Evolutionary conservation across 2,797 vertebrate species (phyloP).

Genomic region (Arctocebus calabarensis): DNA sequence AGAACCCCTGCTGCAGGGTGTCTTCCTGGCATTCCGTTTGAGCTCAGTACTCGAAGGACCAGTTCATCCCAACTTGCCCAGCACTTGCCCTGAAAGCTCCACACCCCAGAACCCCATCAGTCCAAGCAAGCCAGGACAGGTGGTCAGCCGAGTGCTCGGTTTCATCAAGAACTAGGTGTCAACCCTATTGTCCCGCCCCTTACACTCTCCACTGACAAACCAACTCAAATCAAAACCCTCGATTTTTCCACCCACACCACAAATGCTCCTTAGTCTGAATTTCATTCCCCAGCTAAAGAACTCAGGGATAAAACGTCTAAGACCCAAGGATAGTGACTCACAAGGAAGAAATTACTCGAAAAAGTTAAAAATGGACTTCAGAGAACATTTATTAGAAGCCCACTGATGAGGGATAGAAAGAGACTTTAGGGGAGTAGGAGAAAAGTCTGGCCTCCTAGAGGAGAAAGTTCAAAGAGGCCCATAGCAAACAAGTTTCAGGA

Average conservation of each 20-base stretch:
- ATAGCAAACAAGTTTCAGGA: too few species aligned
- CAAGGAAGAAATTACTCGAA: slow-evolving; percentile 22
- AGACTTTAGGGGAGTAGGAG: too few species aligned
- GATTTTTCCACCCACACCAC: background rate
- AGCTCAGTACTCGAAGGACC: background rate
- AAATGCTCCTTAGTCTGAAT: slow-evolving; percentile 1
- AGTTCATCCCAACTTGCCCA: background rate
- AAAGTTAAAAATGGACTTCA: slow-evolving; percentile 56
- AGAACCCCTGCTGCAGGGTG: background rate
- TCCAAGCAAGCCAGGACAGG: background rate
- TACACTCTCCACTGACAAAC: background rate
- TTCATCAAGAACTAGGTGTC: slow-evolving; percentile 15
- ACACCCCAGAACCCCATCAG: background rate
- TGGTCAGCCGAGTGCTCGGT: background rate
- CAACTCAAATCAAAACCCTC: slow-evolving; percentile 54
- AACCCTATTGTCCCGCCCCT: background rate
- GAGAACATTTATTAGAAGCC: slow-evolving; percentile 36
- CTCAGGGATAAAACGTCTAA: background rate
- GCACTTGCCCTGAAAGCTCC: background rate
- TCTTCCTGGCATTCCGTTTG: background rate
- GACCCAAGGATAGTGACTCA: background rate
- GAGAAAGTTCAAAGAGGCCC: too few species aligned
- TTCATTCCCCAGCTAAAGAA: slow-evolving; percentile 28
- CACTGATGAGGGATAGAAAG: background rate
- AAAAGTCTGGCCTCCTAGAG: too few species aligned